phyloP scores from a whole-genome alignment of 2,113 vertebrate species.

The Leptobrachium ailaonicum region DNA sequence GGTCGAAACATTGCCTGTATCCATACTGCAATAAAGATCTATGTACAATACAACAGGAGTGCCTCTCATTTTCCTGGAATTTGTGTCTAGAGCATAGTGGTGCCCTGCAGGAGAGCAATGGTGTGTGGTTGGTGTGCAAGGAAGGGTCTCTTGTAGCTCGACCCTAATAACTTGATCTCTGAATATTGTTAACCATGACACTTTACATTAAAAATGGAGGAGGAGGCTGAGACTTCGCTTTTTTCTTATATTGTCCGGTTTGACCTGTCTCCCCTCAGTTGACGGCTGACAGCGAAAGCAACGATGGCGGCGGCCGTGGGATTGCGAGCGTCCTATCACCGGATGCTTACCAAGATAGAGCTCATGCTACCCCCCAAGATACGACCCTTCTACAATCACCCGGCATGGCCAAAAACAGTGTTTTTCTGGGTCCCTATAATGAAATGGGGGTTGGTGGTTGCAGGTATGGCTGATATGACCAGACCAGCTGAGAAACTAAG shows the following conservation, averaged over 20 bases:
- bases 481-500: slow-evolving; percentile 96
- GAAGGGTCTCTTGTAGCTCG: no score
- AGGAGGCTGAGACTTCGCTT: no score
- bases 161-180: no score
- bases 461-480: slow-evolving; percentile 92
- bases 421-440: slow-evolving; percentile 98
- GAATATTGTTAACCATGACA: no score
- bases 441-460: slow-evolving; percentile 94
- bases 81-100: no score
- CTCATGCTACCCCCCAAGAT: slow-evolving; percentile 79
- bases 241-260: not conserved
- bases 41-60: no score
- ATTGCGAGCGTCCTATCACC: slow-evolving; percentile 84
- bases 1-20: no score
- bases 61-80: no score
- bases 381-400: slow-evolving; percentile 90
- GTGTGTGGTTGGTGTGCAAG: no score
- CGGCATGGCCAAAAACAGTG: slow-evolving; percentile 94
- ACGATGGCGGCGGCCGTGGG: slow-evolving; percentile 69
- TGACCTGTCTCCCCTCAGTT: not conserved
- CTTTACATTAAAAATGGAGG: no score
- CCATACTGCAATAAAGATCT: no score
- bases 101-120: no score
- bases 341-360: slow-evolving; percentile 80
- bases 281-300: not conserved